A percentile compares a stretch with the other conserved stretches of the same genome.
Evolutionary conservation across 2,113 vertebrate species (phyloP).

Genomic region (Grallaria varia): DNA sequence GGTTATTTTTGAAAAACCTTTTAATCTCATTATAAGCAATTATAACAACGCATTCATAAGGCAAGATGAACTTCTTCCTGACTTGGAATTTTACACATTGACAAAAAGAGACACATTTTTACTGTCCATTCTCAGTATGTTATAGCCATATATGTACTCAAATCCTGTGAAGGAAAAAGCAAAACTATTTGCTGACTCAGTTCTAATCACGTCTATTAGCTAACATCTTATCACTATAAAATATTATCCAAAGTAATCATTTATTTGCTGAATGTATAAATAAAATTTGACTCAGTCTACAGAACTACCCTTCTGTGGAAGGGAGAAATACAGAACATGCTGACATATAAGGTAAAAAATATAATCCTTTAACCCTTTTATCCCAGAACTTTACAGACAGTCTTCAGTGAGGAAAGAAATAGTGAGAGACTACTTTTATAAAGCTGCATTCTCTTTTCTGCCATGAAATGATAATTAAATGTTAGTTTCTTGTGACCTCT

Average conservation of each 20-base stretch:
- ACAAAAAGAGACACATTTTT: background rate
- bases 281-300: background rate
- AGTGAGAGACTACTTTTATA: background rate
- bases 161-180: background rate
- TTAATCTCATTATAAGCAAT: background rate
- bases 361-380: conserved; percentile 7
- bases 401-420: background rate
- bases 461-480: background rate
- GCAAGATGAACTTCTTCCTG: background rate
- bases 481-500: background rate
- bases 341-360: background rate
- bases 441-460: background rate
- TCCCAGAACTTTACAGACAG: background rate
- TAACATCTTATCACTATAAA: background rate
- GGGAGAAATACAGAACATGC: background rate
- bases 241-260: background rate
- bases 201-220: conserved; percentile 37
- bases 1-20: background rate
- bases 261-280: conserved; percentile 39
- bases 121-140: background rate
- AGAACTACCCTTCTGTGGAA: background rate
- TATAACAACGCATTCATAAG: background rate
- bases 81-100: background rate
- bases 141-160: background rate
- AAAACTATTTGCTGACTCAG: background rate